phyloP scores from a whole-genome alignment of 2,888 invertebrate genomes.

The Sarcophaga rosellei region DNA sequence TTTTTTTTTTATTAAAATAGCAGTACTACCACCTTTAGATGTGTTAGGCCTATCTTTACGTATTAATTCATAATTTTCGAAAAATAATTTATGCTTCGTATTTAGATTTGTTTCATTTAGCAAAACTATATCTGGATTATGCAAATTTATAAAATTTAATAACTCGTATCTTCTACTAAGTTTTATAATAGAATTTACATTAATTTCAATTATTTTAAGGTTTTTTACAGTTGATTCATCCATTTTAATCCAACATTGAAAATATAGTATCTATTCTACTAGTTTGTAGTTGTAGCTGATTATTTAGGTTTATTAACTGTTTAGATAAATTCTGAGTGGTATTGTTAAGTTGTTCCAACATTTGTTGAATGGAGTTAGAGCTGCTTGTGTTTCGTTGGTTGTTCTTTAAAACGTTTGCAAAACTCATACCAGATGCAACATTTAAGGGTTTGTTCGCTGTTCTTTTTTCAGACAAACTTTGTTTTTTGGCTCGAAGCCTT shows the following conservation, averaged over 20 bases:
- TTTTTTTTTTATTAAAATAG: conserved; percentile 14
- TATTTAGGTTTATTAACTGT: no score
- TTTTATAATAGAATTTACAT: conserved; percentile 18
- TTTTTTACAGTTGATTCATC: no score
- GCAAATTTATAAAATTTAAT: background rate
- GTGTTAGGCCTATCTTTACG: background rate
- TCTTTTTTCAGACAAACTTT: conserved; percentile 12
- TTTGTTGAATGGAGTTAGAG: conserved; percentile 1
- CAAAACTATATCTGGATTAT: no score
- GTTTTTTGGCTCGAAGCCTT: conserved; percentile 15
- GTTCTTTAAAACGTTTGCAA: conserved; percentile 17
- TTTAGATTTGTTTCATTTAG: background rate
- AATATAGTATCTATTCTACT: background rate
- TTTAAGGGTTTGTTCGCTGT: background rate
- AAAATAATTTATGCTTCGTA: background rate
- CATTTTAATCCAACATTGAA: background rate
- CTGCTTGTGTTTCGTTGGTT: background rate
- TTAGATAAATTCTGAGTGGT: conserved; percentile 12
- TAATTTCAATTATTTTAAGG: background rate
- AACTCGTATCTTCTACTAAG: conserved; percentile 21
- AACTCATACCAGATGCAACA: background rate
- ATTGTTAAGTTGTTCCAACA: conserved; percentile 17
- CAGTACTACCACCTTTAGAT: background rate
- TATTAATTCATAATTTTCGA: conserved; percentile 4
- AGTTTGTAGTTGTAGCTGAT: background rate